Evolutionary conservation across 2,113 vertebrate species (phyloP), one percentile per base, ranked within the genome.

Genomic region (Chaenocephalus aceratus): DNA sequence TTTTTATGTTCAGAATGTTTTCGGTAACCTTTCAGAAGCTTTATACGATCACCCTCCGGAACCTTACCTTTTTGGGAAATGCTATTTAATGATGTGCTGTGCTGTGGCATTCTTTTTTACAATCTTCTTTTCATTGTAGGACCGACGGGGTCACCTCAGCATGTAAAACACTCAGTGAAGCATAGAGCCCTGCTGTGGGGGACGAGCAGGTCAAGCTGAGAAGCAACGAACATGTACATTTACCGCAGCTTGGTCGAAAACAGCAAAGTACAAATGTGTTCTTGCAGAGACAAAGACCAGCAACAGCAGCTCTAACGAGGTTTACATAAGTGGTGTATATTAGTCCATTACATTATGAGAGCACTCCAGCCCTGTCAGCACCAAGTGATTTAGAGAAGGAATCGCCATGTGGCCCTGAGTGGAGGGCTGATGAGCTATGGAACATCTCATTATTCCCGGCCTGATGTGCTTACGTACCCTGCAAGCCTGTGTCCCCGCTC

Each of bases 291-390:
- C 36, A 62, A 53, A 48, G 54, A 54, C 23, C 36, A 71, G 23
- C 21, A 45, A n/a, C 2, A 76, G 34, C 57, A 57, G 26, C 62
- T 73, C 57, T 49, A 75, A 79, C 75, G 49, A 65, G 75, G 71
- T 87, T 88, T 83, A 57, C 67, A 21, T 52, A 62, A 85, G 63
- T 56, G 62, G 64, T 57, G 68, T 73, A 10, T 78, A 74, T 74
- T 56, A 71, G 75, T 80, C 65, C 41, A 69, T 76, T 80, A 78
- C 57, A 75, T 65, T 69, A 77, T 52, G 21, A 68, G 69, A 83
- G 62, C 77, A 54, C 74, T 62, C 44, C 62, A 65, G 6, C 72
- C 58, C 21, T 80, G 82, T 78, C 76, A 78, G 71, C 67, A 73
- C 65, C 51, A 15, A 54, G 82, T 72, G 66, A 75, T 87, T 75